Conservation (phyloP, 2,113 vertebrate species). For the Pimephales promelas region DNA sequence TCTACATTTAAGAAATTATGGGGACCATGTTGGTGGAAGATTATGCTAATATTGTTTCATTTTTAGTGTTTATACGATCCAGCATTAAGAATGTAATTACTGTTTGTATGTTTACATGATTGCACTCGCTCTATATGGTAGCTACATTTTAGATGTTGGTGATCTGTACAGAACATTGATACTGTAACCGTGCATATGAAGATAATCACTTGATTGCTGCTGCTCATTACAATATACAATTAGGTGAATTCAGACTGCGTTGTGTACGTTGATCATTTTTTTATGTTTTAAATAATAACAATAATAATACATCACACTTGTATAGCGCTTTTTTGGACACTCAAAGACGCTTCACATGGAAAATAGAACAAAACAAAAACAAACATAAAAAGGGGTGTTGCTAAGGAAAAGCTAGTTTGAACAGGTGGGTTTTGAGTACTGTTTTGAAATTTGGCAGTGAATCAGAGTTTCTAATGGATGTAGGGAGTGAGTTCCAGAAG, state of each 20-base stretch:
- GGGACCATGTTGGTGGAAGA: not conserved
- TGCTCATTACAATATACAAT: conserved; percentile 14
- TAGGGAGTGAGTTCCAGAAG: no score
- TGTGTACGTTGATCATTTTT: not conserved
- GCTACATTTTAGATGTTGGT: conserved; percentile 2
- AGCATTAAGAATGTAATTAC: conserved; percentile 3
- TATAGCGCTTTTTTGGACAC: no score
- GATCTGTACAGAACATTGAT: not conserved
- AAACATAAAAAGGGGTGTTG: no score
- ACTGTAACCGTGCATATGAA: not conserved
- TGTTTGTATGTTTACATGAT: conserved; percentile 5
- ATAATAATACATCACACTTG: no score
- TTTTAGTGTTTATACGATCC: not conserved
- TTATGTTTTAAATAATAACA: not conserved
- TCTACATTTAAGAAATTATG: not conserved
- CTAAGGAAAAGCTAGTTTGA: no score
- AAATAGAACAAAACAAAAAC: no score
- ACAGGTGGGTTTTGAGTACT: no score
- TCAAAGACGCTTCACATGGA: no score
- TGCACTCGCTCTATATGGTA: not conserved
- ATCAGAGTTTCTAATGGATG: no score
- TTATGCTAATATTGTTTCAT: not conserved
- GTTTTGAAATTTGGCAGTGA: no score
- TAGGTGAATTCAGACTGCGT: not conserved
- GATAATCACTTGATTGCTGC: not conserved